Base-by-base conservation (phyloP, 1,140 invertebrate genomes). In the Drosophila trapezifrons region DNA sequence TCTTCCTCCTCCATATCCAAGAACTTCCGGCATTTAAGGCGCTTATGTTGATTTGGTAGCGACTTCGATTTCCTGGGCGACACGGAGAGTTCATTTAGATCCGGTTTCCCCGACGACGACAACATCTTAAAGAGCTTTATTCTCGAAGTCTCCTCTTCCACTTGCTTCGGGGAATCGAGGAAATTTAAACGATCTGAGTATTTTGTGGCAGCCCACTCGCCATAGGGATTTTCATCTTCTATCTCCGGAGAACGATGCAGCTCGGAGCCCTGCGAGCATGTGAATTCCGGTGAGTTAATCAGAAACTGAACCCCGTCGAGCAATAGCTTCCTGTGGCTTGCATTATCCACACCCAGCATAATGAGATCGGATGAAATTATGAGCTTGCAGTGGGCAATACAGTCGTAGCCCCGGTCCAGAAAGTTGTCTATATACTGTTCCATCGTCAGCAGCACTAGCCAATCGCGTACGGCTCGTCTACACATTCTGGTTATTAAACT, bases 361-460 rank as follows among this genome's bases (percentile, higher is more conserved):
- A 75, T 22, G 0, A 86, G 57, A 47, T 85, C 81, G 8, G 17
- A 3, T 12, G 0, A 58, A 13, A 54, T 15, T 25, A 85, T 86
- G n/a, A 63, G 57, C 37, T 78, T 58, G 29, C 82, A 85, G 9
- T 37, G 46, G 6, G 25, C 42, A 56, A 85, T 67, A 15, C 29
- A 51, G 15, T 60, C 46, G 32, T 75, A 85, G 3, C 82, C 82
- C 4, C 25, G 49, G 1, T 72, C 60, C 5, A 49, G 9, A 8
- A 85, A 81, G 5, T 2, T 59, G 0, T 42, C 18, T 0, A 67
- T 13, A 25, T 85, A 86, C 32, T 57, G 51, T 37, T 85, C 82
- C 82, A 85, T 81, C 17, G 78, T 85, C 0, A 85, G 69, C 8
- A 75, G 17, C 2, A 78, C 69, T 10, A 85, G 55, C 82, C 82